Evolutionary conservation across 2,113 vertebrate species (phyloP), one percentile per base, ranked within the genome.

Genomic region (Seriola dumerili): DNA sequence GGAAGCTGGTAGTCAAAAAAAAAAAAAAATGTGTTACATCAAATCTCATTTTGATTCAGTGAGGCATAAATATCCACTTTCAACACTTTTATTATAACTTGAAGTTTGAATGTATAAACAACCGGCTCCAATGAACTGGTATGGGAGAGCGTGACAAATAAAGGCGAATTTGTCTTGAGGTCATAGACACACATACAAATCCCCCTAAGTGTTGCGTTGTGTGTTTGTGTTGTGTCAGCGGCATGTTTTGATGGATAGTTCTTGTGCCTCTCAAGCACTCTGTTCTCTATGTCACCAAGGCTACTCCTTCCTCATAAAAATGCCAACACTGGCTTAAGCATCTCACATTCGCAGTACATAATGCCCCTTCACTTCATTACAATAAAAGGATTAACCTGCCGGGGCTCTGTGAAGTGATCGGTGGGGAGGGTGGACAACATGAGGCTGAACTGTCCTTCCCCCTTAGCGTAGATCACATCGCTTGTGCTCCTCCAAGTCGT

Each of bases 331-430:
- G 85, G 88, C 86, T 93, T 93, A 93, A 93, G 90, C 61, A 19
- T 87, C 88, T 82, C 70, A 77, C 81, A 89, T 93, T 87, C 75
- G 85, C 85, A 88, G 85, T 92, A 80, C 88, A 93, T 94, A 85
- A 91, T 86, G 85, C 78, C 66, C 76, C 86, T 70, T 89, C 91
- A 90, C 91, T 94, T 96, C 92, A 94, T 96, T 94, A 95, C 91
- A 94, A 94, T 95, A 93, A 95, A 94, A 94, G 94, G 92, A 94
- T 95, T 94, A 94, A 95, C 94, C 93, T 92, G 89, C 83, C 65
- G 40, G 58, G 54, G 80, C 70, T 78, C 79, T 55, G 74, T 65
- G 80, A 85, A 88, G 88, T 75, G 84, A 85, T 89, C 55, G 63
- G 89, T 68, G 59, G 70, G 62, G 64, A 74, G 66, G 79, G 64